A percentile compares a stretch with the other conserved stretches of the same genome.
phyloP scores from a whole-genome alignment of 2,888 invertebrate genomes.

The Byasa hedistus region DNA sequence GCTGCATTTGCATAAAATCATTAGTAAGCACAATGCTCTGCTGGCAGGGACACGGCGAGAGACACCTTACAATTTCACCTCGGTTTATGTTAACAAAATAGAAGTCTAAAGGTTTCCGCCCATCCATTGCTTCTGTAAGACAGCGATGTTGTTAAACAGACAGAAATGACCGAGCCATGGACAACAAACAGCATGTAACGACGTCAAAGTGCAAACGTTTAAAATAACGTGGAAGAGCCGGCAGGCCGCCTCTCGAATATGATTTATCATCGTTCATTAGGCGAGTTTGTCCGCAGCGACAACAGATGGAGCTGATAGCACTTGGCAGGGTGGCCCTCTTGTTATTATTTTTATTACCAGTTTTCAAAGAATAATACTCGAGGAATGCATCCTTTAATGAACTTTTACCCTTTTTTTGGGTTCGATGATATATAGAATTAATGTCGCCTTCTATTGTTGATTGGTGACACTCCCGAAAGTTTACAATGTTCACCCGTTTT shows the following conservation, averaged over 20 bases:
- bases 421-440: constrained; percentile 78
- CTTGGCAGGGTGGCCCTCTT: constrained; percentile 80
- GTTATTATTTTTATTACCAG: constrained; percentile 80
- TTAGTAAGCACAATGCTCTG: constrained; percentile 80
- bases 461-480: constrained; percentile 72
- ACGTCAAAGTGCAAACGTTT: constrained; percentile 44
- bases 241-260: constrained; percentile 78
- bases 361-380: constrained; percentile 79
- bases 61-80: constrained; percentile 69
- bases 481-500: constrained; percentile 40
- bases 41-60: constrained; percentile 75
- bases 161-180: constrained; percentile 45
- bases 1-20: constrained; percentile 80
- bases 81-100: constrained; percentile 51
- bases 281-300: constrained; percentile 80
- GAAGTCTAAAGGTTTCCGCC: constrained; percentile 27
- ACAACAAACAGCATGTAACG: constrained; percentile 32
- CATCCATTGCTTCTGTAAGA: constrained; percentile 43
- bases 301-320: constrained; percentile 81
- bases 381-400: constrained; percentile 80
- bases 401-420: constrained; percentile 78
- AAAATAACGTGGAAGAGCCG: constrained; percentile 60
- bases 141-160: not conserved
- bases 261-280: constrained; percentile 81
- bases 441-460: constrained; percentile 76